Base-by-base conservation (phyloP, 2,888 invertebrate genomes). In the Clunio marinus region DNA sequence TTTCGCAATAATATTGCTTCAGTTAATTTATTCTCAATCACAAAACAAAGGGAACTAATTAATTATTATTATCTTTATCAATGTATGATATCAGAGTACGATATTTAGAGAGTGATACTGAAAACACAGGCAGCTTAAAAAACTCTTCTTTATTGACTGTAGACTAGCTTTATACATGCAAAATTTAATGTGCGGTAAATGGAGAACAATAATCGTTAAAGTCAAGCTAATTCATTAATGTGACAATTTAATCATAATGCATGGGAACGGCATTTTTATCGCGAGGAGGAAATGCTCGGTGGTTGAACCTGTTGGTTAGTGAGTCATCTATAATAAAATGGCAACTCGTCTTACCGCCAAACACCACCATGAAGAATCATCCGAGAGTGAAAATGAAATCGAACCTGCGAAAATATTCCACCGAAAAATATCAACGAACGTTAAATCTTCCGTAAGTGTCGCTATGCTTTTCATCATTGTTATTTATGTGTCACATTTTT, bases 331-430 rank as follows among this genome's bases (percentile, higher is more conserved):
- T 17, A 1, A 22, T 37, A 62, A 1, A 20, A 62, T 63, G 63
- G 63, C 45, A 8, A 45, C 45, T 7, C 45, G 17, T 1, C 27
- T 7, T 45, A 20, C 22, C 8, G 2, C 4, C 2, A 46, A 2
- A 20, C 2, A 46, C 3, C 63, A 46, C 1, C 45, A 45, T 70
- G 86, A 85, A 72, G 86, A 86, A 72, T 86, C 86, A 70, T 86
- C 90, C 32, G 91, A 91, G 76, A 91, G 91, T 80, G 92, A 92
- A 77, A 88, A 86, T 78, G 91, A 91, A 77, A 86, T 86, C 69
- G 91, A 90, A 77, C 88, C 88, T 74, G 89, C 87, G 72, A 84
- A 83, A 77, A 85, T 86, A 73, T 87, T 90, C 77, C 86, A 88
- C 75, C 83, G 91, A 75, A 85, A 89, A 75, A 84, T 91, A 77